A percentile compares a stretch with the other conserved stretches of the same genome.
These are phyloP conservation scores for Gadopsis bispinosus DNA, from an alignment of 2,797 vertebrate species.

Conservation along the genomic window DNA sequence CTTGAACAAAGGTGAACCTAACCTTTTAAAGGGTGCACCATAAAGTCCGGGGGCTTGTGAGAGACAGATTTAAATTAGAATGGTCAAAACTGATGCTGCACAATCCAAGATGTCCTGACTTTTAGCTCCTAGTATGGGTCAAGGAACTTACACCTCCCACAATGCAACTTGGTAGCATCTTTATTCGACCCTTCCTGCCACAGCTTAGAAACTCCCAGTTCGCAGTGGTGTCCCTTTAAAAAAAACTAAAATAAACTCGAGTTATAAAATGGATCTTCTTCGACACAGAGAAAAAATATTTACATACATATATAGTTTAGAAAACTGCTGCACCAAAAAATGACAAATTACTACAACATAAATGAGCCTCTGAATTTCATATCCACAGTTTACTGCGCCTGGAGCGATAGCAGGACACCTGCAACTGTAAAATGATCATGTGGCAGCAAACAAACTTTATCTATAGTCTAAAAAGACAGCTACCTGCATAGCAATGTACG, in stretches of 20 bases:
- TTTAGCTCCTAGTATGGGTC: too few species aligned
- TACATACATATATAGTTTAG: background rate
- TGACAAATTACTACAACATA: background rate
- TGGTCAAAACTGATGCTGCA: too few species aligned
- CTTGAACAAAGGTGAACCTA: too few species aligned
- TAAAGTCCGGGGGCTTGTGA: too few species aligned
- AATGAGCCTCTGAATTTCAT: background rate
- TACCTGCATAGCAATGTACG: background rate
- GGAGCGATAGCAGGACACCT: background rate
- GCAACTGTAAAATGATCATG: background rate
- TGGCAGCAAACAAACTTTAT: background rate
- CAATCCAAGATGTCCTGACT: too few species aligned
- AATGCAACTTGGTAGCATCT: too few species aligned
- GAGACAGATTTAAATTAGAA: too few species aligned
- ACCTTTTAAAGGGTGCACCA: too few species aligned
- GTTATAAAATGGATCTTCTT: background rate
- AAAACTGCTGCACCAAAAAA: background rate
- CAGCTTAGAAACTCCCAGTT: too few species aligned
- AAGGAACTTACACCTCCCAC: too few species aligned
- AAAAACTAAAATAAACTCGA: too few species aligned
- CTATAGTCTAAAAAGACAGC: background rate
- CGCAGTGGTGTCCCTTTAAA: background rate
- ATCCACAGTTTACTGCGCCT: background rate
- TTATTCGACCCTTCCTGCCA: too few species aligned
- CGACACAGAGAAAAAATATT: background rate